These are phyloP conservation scores for Eilema sororculum DNA, from an alignment of 2,888 invertebrate genomes.

Conservation along the genomic window DNA sequence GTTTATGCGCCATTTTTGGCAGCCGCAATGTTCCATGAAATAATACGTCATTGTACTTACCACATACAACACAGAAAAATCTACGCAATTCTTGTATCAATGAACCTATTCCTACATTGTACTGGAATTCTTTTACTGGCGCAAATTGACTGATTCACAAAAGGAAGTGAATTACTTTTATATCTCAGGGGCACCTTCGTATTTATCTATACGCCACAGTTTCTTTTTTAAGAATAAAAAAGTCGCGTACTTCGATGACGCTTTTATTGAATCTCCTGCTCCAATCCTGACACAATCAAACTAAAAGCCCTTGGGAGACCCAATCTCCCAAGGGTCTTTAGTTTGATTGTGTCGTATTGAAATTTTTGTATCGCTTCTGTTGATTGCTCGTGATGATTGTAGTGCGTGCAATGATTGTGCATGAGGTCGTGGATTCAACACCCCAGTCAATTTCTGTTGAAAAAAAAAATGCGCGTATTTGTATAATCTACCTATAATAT, in stretches of 20 bases:
- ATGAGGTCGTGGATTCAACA: no score
- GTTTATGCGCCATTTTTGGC: no score
- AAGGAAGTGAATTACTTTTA: constrained; percentile 11
- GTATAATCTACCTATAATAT: no score
- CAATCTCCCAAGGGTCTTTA: constrained; percentile 1
- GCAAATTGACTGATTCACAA: constrained; percentile 8
- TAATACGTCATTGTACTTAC: no score
- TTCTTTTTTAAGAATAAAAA: constrained; percentile 1
- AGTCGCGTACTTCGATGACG: constrained; percentile 1
- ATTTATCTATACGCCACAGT: neutral
- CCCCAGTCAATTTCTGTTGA: no score
- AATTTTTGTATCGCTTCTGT: neutral
- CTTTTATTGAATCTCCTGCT: neutral
- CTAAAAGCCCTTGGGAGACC: no score
- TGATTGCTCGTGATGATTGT: no score
- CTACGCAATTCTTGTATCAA: neutral
- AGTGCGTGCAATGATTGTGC: no score
- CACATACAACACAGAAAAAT: neutral
- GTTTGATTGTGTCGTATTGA: neutral
- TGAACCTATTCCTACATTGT: neutral
- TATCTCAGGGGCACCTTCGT: constrained; percentile 12
- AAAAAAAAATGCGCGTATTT: no score
- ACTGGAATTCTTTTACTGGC: neutral
- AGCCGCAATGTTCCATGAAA: no score
- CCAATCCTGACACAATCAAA: no score